Percentiles rank a stretch among this genome's conserved stretches.
Evolutionary conservation across 2,888 invertebrate genomes (phyloP).

Genomic region (Dugesia japonica): DNA sequence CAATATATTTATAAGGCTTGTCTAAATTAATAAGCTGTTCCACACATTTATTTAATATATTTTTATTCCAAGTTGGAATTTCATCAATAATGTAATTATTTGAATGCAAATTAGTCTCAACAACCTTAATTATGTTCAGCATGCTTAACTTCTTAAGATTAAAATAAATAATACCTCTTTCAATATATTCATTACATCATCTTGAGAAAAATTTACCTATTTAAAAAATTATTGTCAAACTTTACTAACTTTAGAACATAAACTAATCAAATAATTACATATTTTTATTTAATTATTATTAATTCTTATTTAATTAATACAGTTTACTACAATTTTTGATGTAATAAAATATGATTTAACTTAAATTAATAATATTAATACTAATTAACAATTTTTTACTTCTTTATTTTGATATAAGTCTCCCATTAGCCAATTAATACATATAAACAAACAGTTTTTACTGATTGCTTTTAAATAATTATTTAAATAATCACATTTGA

Average conservation of each 20-base stretch:
- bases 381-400: not conserved
- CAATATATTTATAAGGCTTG: not conserved
- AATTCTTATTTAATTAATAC: too few relatives aligned
- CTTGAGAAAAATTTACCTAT: not conserved
- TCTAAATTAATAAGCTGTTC: not conserved
- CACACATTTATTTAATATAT: not conserved
- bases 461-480: too few relatives aligned
- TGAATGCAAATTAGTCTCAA: not conserved
- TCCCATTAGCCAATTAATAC: not conserved
- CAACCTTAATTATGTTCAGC: too few relatives aligned
- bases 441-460: not conserved
- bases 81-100: not conserved
- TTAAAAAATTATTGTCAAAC: not conserved
- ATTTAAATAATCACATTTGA: too few relatives aligned
- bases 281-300: too few relatives aligned
- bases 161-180: not conserved
- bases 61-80: not conserved
- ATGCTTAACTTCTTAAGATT: too few relatives aligned
- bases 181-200: not conserved
- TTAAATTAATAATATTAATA: not conserved
- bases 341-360: too few relatives aligned
- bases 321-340: too few relatives aligned
- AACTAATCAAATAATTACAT: too few relatives aligned
- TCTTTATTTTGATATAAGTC: not conserved
- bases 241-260: too few relatives aligned